Evolutionary conservation across 2,113 vertebrate species (phyloP).

Genomic region (Opisthocomus hoazin): DNA sequence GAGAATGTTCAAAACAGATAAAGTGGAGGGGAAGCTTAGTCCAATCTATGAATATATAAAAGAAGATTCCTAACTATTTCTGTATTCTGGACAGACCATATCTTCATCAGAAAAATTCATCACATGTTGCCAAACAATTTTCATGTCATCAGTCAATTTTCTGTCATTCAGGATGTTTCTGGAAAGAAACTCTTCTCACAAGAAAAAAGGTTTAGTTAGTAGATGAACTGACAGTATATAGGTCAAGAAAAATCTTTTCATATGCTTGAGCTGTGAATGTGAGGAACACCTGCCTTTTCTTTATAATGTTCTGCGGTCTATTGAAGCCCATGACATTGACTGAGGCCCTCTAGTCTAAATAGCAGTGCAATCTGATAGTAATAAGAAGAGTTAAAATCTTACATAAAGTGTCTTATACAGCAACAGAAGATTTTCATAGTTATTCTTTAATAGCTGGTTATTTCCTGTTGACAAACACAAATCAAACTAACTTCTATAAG

Average conservation of each 20-base stretch:
- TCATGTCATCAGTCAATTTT: background rate
- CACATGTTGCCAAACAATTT: background rate
- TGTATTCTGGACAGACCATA: background rate
- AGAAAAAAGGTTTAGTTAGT: background rate
- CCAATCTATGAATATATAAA: background rate
- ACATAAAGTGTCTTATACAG: background rate
- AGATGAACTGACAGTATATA: background rate
- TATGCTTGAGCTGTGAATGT: background rate
- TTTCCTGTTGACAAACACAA: background rate
- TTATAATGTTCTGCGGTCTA: background rate
- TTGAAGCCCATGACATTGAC: background rate
- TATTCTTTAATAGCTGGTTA: background rate
- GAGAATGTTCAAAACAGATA: background rate
- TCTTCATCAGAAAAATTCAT: background rate
- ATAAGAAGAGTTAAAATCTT: background rate
- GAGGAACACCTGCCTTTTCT: background rate
- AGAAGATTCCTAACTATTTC: background rate
- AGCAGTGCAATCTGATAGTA: background rate
- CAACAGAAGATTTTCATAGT: background rate
- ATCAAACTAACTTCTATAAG: background rate
- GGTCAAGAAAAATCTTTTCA: background rate
- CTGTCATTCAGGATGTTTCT: background rate
- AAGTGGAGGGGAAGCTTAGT: background rate
- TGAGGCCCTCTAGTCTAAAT: background rate
- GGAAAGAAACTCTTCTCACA: background rate